A percentile compares a stretch with the other conserved stretches of the same genome.
Evolutionary conservation across 2,888 invertebrate species (phyloP).

Genomic region (Agrotis ipsilon): DNA sequence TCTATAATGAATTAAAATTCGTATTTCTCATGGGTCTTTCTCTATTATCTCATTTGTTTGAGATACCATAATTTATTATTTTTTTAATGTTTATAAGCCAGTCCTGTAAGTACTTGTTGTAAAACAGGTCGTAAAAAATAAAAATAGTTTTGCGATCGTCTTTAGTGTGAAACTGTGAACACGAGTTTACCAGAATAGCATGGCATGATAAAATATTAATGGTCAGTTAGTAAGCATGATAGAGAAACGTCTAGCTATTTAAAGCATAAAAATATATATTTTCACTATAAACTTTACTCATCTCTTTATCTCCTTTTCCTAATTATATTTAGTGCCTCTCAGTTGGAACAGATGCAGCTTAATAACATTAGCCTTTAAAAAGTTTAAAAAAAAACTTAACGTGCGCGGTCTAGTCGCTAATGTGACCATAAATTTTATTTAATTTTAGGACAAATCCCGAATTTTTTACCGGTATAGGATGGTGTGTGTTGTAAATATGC

Average conservation of each 20-base stretch:
- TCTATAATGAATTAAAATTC: too few relatives aligned
- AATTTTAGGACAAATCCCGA: slow-evolving; percentile 6
- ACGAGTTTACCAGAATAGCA: background rate
- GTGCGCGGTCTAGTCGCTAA: background rate
- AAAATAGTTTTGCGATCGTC: background rate
- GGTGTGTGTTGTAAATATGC: background rate
- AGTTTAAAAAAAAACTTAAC: too few relatives aligned
- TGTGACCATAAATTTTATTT: background rate
- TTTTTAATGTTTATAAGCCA: too few relatives aligned
- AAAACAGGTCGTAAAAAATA: background rate
- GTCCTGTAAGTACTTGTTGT: background rate
- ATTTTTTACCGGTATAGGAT: background rate
- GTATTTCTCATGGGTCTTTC: too few relatives aligned
- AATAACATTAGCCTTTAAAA: too few relatives aligned
- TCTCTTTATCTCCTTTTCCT: too few relatives aligned
- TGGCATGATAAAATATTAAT: background rate
- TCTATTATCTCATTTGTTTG: too few relatives aligned
- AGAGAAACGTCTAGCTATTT: background rate
- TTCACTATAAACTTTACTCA: too few relatives aligned
- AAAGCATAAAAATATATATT: too few relatives aligned
- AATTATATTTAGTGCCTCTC: too few relatives aligned
- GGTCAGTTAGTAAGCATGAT: background rate
- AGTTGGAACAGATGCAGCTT: too few relatives aligned
- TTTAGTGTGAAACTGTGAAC: background rate
- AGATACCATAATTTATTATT: too few relatives aligned